Base-by-base conservation (phyloP, 1,140 invertebrate species). In the Leptonema lineaticorne region DNA sequence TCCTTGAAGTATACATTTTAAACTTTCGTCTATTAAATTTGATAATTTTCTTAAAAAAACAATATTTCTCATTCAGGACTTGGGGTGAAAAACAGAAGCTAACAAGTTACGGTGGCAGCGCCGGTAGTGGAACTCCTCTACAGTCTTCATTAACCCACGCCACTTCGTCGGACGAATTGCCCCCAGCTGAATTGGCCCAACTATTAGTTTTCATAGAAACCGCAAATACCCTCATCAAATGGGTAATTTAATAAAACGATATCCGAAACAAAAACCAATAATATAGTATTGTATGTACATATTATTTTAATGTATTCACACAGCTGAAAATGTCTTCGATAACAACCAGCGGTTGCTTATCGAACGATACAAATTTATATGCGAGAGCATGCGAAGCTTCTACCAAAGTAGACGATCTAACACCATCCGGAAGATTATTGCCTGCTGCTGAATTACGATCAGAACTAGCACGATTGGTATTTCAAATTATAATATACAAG, bases 81-180 rank as follows among this genome's bases (percentile, higher is more conserved):
- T 98, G 95, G 95, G 93, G 97, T 75, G 95, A 97, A 78, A 97
- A 97, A 76, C 94, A 96, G 76, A 86, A 80, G 66, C 77, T 80
- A 28, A 64, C 63, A 14, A 41, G 16, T 24, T 18, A 27, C 2
- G 45, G 8, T 28, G 41, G 33, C 6, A 70, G 70, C 9, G 26
- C 70, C 28, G 46, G 46, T 5, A 37, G 18, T 30, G 30, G 57
- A n/a, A 48, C 37, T 46, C 74, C 75, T 73, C 30, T 76, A 74
- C 30, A 75, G 73, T 28, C 75, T 69, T 63, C 37, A 45, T 67
- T 64, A 66, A 65, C 67, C 57, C 70, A 73, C 9, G 69, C 73
- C 16, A 66, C 73, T 66, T 75, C 78, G 68, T 75, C 77, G 41
- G 79, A 84, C 58, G 78, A 83, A 4, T 76, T 87, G 2, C 85